Evolutionary conservation across 2,888 invertebrate genomes (phyloP), one percentile per base, ranked within the genome.

Genomic region (Drosophila kambysellisi): DNA sequence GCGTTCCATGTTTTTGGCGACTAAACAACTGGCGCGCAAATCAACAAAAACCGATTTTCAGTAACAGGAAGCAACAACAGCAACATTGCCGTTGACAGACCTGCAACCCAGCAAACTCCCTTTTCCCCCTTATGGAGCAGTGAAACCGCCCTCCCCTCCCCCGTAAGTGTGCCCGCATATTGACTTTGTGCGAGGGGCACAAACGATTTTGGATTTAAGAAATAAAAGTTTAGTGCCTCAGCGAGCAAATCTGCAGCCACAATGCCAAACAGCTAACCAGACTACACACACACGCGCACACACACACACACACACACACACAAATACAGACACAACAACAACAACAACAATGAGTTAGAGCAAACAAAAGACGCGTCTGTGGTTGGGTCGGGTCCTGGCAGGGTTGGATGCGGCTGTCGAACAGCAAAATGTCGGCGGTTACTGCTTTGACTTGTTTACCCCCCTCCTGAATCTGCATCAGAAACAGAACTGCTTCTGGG

Each of bases 361-460:
- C 90, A 91, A 91, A 87, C 90, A 87, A 91, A 89, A 91, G 91
- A 91, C 91, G 87, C 91, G 90, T 91, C 87, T 87, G 87, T 82
- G 87, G 87, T 82, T 78, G 70, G 29, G 5, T 4, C 39, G 35
- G 46, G 29, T 58, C 70, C 79, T 20, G 61, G 12, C 75, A 62
- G 69, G 50, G 51, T 54, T 56, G 56, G 61, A 37, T 60, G 65
- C 56, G 79, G 63, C 61, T 77, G 72, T 86, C 81, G 83, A 83
- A 83, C 70, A 71, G 73, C 88, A 73, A 87, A 88, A 76, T 70
- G 90, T 86, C 75, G 80, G 71, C 67, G 74, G 88, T 83, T 87
- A 68, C 73, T 74, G 64, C 89, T 85, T 81, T 78, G 84, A 81
- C 89, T 86, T 88, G 85, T 89, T 78, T 83, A 64, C 78, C 81